Evolutionary conservation across 2,797 vertebrate genomes (phyloP), one percentile per base, ranked within the genome.

Genomic region (Sus cebifrons): DNA sequence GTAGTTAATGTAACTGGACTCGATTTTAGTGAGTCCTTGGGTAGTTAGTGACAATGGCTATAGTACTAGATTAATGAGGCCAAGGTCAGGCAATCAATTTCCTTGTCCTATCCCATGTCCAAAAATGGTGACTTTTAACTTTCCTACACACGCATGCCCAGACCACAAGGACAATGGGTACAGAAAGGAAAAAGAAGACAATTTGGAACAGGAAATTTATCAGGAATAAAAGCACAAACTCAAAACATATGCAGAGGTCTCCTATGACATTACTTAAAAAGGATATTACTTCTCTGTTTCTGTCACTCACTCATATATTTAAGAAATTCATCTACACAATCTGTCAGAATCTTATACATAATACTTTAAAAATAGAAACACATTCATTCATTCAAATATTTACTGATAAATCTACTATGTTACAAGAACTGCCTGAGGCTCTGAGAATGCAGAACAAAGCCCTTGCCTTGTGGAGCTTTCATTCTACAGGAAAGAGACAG

Each of bases 11-110:
- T 32, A 83, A 44, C 21, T 86, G 36, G 36, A 91, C 44, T 74
- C 64, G 23, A 36, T 58, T 84, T 93, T 16, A 40, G 29, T 32
- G 44, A 88, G 44, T 86, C 54, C 71, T 89, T 60, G 49, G 29
- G 68, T 82, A 86, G 62, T 89, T 93, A 89, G 64, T 62, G 44
- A 56, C 85, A 91, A 82, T 29, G 14, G 14, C 32, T 36, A 1
- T 14, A 49, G 68, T 56, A 62, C 44, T 62, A 89, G 52, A 94
- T 86, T 86, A 73, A 91, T 75, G 64, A 91, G 54, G 52, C 44
- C 64, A 96, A 86, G 36, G 23, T 94, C 40, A 77, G 11, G 10
- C 8, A 18, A 94, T 58, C 85, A 79, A 92, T 94, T 95, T 14
- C 64, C 52, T 83, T 89, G 23, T 58, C 20, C 13, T 86, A 64